phyloP scores from a whole-genome alignment of 1,140 invertebrate species.

The Tetraneura akinire region DNA sequence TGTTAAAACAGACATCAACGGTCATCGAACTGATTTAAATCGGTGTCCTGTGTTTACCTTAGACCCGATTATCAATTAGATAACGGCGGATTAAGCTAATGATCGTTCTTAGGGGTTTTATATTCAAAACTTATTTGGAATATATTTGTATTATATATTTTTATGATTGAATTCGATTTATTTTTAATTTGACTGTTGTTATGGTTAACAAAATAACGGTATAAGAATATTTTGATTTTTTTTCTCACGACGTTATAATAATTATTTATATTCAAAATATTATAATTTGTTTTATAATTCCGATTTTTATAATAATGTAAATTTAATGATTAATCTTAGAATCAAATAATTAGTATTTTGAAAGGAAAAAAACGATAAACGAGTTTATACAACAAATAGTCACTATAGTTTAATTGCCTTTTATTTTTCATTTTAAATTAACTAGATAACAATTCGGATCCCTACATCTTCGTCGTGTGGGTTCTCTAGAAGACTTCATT shows the following conservation, averaged over 20 bases:
- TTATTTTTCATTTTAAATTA: neutral
- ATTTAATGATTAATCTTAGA: neutral
- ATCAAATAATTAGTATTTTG: neutral
- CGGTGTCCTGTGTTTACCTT: too few relatives aligned
- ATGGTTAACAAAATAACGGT: too few relatives aligned
- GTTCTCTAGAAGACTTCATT: constrained; percentile 7
- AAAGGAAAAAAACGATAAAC: neutral
- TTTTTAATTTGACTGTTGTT: too few relatives aligned
- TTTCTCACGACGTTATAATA: neutral
- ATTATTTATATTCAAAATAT: neutral
- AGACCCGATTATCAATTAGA: too few relatives aligned
- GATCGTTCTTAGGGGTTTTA: too few relatives aligned
- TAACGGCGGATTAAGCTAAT: too few relatives aligned
- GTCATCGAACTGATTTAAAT: too few relatives aligned
- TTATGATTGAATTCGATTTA: too few relatives aligned
- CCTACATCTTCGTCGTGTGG: neutral
- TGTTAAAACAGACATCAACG: too few relatives aligned
- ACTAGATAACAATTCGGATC: neutral
- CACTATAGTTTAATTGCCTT: neutral
- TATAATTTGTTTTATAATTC: neutral
- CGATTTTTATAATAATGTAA: neutral
- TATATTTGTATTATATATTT: too few relatives aligned
- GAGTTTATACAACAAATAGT: neutral
- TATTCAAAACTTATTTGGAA: too few relatives aligned
- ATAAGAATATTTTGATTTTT: neutral